Conservation (phyloP, 2,888 invertebrate genomes). For the Rhamnusium bicolor region DNA sequence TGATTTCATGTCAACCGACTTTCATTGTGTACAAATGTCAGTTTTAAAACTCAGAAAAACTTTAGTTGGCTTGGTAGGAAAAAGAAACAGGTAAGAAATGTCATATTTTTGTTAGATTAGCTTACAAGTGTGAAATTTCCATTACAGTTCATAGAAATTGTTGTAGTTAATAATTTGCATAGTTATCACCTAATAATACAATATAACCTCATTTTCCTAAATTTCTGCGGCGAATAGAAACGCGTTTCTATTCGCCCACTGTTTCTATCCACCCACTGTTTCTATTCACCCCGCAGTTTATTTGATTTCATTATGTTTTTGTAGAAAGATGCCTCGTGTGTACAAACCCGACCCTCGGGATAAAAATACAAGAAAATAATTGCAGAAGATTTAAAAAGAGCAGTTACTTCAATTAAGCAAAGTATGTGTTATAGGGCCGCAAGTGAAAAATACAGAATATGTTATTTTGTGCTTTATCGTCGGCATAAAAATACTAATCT, state of each 20-base stretch:
- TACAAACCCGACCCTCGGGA: background rate
- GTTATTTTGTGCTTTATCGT: background rate
- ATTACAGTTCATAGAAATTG: background rate
- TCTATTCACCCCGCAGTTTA: background rate
- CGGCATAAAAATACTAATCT: conserved; percentile 29
- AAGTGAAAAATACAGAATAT: background rate
- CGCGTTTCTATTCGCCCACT: too few species aligned
- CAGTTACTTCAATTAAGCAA: background rate
- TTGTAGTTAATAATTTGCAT: background rate
- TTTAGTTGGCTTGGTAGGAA: background rate
- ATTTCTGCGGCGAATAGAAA: too few species aligned
- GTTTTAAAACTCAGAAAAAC: background rate
- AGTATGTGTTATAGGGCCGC: background rate
- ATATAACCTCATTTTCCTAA: background rate
- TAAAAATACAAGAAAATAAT: background rate
- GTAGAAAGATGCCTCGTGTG: background rate
- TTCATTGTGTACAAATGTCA: background rate
- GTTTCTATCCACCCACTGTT: too few species aligned
- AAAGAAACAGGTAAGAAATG: background rate
- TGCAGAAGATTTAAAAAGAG: background rate
- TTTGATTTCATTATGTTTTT: background rate
- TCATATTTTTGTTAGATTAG: background rate
- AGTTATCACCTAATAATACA: background rate
- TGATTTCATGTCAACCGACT: background rate
- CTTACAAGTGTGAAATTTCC: background rate